phyloP scores from a whole-genome alignment of 1,140 invertebrate species.

The Solenopsis invicta region DNA sequence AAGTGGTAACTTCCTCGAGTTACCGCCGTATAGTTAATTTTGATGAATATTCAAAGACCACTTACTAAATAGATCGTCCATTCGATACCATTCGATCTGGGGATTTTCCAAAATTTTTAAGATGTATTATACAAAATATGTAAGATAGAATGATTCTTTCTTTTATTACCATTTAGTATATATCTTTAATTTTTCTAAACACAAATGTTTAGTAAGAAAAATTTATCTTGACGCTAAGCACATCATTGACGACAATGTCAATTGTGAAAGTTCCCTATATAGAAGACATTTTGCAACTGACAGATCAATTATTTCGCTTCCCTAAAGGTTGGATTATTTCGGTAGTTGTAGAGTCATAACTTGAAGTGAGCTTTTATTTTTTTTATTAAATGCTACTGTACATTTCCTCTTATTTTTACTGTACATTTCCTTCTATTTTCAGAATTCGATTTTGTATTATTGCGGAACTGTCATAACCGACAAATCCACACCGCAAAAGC shows the following conservation, averaged over 20 bases:
- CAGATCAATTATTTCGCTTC: background rate
- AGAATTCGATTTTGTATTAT: background rate
- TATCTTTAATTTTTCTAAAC: background rate
- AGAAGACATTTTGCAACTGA: background rate
- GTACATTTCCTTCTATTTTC: background rate
- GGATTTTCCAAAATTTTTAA: background rate
- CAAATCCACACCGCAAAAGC: too few relatives aligned
- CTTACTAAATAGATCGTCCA: constrained; percentile 16
- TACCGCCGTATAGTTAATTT: constrained; percentile 16
- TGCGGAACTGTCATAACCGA: background rate
- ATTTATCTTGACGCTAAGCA: too few relatives aligned
- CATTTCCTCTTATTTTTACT: too few relatives aligned
- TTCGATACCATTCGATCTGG: background rate
- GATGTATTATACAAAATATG: background rate
- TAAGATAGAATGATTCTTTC: background rate
- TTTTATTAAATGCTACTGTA: background rate
- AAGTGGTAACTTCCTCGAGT: background rate
- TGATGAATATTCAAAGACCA: constrained; percentile 25
- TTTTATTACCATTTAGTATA: background rate
- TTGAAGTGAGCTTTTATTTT: background rate
- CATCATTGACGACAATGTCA: too few relatives aligned
- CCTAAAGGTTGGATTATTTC: background rate
- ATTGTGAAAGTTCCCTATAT: background rate
- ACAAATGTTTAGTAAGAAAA: background rate
- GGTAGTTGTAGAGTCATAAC: background rate